Conservation (phyloP, 1,140 invertebrate species). For the Drosophila lacertosa region DNA sequence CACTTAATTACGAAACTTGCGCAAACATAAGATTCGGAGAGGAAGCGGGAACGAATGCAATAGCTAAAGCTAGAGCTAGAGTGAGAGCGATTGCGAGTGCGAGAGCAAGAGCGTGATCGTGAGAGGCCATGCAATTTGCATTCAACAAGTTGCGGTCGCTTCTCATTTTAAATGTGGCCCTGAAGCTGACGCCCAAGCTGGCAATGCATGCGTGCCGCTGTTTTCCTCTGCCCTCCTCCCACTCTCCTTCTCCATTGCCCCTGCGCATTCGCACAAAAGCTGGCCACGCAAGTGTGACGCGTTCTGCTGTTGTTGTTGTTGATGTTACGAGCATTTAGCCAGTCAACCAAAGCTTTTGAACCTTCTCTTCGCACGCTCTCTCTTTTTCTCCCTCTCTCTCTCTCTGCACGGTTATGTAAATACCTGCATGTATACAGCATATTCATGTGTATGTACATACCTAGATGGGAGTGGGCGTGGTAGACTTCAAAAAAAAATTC, state of each 20-base stretch:
- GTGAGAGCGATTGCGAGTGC: background rate
- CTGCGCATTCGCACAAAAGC: constrained; percentile 51
- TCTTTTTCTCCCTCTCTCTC: constrained; percentile 1
- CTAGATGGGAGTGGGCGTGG: constrained; percentile 50
- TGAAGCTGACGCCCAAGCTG: constrained; percentile 53
- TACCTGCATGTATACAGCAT: constrained; percentile 26
- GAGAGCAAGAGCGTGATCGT: constrained; percentile 16
- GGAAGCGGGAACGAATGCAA: constrained; percentile 1
- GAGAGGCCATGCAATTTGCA: constrained; percentile 61
- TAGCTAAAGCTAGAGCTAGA: background rate
- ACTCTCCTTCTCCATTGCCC: constrained; percentile 8
- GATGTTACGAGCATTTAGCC: constrained; percentile 44
- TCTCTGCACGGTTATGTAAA: constrained; percentile 62
- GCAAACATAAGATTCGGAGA: background rate
- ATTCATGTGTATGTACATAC: constrained; percentile 21
- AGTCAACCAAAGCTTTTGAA: constrained; percentile 73
- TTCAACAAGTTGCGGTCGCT: constrained; percentile 54
- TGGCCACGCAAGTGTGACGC: constrained; percentile 78
- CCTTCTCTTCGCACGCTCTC: constrained; percentile 37
- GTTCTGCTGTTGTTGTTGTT: constrained; percentile 36
- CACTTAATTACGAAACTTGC: constrained; percentile 71
- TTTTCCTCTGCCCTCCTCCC: background rate
- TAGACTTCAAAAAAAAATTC: constrained; percentile 53
- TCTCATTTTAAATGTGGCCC: constrained; percentile 38
- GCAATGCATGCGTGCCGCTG: constrained; percentile 36